These are phyloP conservation scores for Ridgeia piscesae DNA, from an alignment of 1,140 invertebrate genomes.

Conservation along the genomic window DNA sequence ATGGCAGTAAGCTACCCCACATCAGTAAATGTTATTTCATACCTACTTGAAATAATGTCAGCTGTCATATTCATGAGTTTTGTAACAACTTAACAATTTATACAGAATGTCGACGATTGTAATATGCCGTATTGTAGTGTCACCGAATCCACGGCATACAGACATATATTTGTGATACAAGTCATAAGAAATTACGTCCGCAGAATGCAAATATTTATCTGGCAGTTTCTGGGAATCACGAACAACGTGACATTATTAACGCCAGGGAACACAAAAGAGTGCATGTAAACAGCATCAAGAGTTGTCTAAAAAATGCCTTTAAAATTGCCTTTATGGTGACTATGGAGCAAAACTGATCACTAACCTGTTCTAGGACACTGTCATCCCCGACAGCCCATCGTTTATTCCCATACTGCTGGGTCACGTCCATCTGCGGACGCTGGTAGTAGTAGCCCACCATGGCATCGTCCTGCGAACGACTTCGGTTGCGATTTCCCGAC, in stretches of 20 bases:
- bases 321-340: neutral
- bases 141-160: neutral
- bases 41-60: neutral
- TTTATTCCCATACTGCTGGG: conserved; percentile 67
- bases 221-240: neutral
- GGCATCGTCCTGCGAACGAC: conserved; percentile 75
- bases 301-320: neutral
- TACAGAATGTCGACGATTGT: neutral
- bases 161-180: neutral
- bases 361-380: conserved; percentile 62
- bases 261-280: neutral
- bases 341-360: neutral
- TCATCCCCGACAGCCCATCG: conserved; percentile 82
- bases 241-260: neutral
- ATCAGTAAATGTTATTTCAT: neutral
- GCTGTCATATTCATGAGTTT: neutral
- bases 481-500: conserved; percentile 34
- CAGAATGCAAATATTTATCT: neutral
- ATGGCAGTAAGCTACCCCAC: neutral
- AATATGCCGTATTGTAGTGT: neutral
- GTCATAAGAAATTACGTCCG: neutral
- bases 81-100: neutral
- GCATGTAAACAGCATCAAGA: neutral
- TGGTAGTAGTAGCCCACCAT: conserved; percentile 86
- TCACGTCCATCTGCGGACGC: conserved; percentile 73